phyloP scores from a whole-genome alignment of 2,113 vertebrate genomes.

The Phaethon lepturus region DNA sequence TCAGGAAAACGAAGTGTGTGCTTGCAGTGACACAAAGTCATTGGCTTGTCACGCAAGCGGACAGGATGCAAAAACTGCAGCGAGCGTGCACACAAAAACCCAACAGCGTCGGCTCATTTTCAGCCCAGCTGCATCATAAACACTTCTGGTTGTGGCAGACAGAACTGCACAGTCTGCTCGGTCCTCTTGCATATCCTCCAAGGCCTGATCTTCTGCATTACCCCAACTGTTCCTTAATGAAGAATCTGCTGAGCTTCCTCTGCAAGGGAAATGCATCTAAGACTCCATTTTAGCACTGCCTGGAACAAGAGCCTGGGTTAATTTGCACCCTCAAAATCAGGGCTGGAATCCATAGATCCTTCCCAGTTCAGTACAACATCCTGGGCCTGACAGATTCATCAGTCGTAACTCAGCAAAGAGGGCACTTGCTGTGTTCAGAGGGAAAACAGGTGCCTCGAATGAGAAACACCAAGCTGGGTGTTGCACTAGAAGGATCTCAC shows the following conservation, averaged over 20 bases:
- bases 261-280: not conserved
- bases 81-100: not conserved
- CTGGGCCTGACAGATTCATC: slow-evolving; percentile 55
- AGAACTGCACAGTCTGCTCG: not conserved
- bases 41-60: slow-evolving; percentile 21
- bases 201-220: not conserved
- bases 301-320: not conserved
- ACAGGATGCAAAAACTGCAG: slow-evolving; percentile 46
- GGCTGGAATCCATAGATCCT: slow-evolving; percentile 64
- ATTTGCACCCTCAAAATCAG: slow-evolving; percentile 40
- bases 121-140: slow-evolving; percentile 49
- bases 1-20: not conserved
- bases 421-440: not conserved
- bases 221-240: not conserved
- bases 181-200: not conserved
- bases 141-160: not conserved
- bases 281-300: slow-evolving; percentile 61
- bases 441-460: not conserved
- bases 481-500: not conserved
- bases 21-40: slow-evolving; percentile 48
- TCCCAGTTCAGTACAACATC: slow-evolving; percentile 61
- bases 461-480: not conserved
- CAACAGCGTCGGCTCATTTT: not conserved
- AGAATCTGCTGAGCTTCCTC: slow-evolving; percentile 1
- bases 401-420: slow-evolving; percentile 20